phyloP scores from a whole-genome alignment of 53 echinoderm and acorn worm genomes.

The Temnopleurus reevesii region DNA sequence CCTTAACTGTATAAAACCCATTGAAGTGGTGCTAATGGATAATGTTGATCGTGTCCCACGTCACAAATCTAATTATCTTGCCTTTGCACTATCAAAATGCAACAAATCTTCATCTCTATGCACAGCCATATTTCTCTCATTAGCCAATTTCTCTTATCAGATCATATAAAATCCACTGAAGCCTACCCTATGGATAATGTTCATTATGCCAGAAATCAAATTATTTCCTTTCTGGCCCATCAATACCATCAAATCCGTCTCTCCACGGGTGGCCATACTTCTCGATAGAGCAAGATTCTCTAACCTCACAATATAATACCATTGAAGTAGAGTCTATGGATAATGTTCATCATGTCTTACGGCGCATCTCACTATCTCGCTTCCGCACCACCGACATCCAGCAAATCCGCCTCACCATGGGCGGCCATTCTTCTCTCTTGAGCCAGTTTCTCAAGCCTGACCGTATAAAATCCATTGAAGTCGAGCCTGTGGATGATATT shows the following conservation, averaged over 20 bases:
- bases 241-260: too few relatives aligned
- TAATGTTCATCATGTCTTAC: slow-evolving; percentile 92
- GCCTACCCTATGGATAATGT: too few relatives aligned
- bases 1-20: too few relatives aligned
- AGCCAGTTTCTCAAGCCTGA: slow-evolving; percentile 75
- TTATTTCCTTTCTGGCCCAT: too few relatives aligned
- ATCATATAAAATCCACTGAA: too few relatives aligned
- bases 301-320: slow-evolving; percentile 81
- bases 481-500: slow-evolving; percentile 89
- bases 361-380: slow-evolving; percentile 31
- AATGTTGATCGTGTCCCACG: too few relatives aligned
- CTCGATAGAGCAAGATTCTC: slow-evolving; percentile 77
- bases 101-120: neutral
- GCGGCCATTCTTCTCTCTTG: slow-evolving; percentile 72
- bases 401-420: neutral
- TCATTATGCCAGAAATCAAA: too few relatives aligned
- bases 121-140: slow-evolving; percentile 61
- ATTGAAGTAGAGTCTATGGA: slow-evolving; percentile 87
- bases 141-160: too few relatives aligned
- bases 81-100: neutral
- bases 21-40: too few relatives aligned
- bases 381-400: slow-evolving; percentile 20
- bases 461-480: slow-evolving; percentile 93
- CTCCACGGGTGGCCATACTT: too few relatives aligned
- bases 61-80: too few relatives aligned